These are phyloP conservation scores for Copidosoma floridanum DNA, from an alignment of 1,140 invertebrate genomes.

Conservation along the genomic window DNA sequence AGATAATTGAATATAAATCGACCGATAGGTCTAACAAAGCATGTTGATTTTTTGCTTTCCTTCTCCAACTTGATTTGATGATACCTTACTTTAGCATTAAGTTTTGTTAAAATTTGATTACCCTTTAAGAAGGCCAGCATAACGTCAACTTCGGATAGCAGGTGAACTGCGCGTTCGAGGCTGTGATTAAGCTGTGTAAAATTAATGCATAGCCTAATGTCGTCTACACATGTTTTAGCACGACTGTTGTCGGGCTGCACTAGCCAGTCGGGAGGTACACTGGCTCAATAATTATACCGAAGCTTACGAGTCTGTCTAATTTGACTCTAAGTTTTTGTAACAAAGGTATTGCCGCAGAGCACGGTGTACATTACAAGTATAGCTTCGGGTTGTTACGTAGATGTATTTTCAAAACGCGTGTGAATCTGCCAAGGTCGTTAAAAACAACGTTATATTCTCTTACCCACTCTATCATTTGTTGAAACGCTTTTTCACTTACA, in stretches of 20 bases:
- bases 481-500: neutral
- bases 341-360: neutral
- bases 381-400: neutral
- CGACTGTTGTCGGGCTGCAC: slow-evolving; percentile 3
- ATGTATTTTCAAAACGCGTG: neutral
- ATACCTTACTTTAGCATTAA: slow-evolving; percentile 26
- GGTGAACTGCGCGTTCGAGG: slow-evolving; percentile 11
- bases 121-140: slow-evolving; percentile 7
- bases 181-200: slow-evolving; percentile 10
- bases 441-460: slow-evolving; percentile 15
- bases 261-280: neutral
- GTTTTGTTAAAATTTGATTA: slow-evolving; percentile 34
- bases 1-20: slow-evolving; percentile 40
- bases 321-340: slow-evolving; percentile 7
- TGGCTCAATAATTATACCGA: slow-evolving; percentile 8
- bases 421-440: neutral
- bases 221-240: slow-evolving; percentile 5
- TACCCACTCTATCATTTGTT: neutral
- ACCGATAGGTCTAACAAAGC: slow-evolving; percentile 45
- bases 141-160: slow-evolving; percentile 10
- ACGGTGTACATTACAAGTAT: neutral
- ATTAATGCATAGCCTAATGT: slow-evolving; percentile 1
- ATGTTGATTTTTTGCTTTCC: slow-evolving; percentile 39
- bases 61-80: slow-evolving; percentile 23
- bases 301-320: slow-evolving; percentile 33